Evolutionary conservation across 2,888 invertebrate genomes (phyloP), one percentile per base, ranked within the genome.

Genomic region (Salticus scenicus): DNA sequence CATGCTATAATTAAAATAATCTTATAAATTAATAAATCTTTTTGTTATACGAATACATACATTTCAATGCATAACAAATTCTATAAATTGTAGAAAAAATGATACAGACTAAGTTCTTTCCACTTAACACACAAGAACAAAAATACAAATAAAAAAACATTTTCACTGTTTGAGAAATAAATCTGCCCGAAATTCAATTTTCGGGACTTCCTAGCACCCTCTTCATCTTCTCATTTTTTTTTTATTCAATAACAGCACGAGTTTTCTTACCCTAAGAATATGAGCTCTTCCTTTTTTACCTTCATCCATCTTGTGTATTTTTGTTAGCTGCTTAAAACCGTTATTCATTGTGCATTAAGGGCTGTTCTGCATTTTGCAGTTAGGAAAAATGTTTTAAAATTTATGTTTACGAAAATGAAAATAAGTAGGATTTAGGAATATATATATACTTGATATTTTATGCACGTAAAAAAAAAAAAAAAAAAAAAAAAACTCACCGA

Each of bases 181-280:
- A 82, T 82, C 76, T 82, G 71, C 66, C 64, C 66, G 66, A 71
- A 82, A 82, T 76, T 82, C 82, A 71, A 82, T 82, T 82, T 76
- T 64, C 70, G 10, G 30, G n/a, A 70, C 31, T 74, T 73, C 63
- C 20, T 28, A 27, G 27, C 24, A 70, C 33, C 28, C 37, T 17
- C 47, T 41, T 33, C 57, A 37, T 80, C 31, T 79, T 72, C 30
- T 27, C n/a, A 27, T 47, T 37, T 41, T 63, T 12, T 28, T 28
- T 41, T 70, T 28, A 78, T 66, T 73, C 79, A 81, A 81, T 74
- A 81, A 81, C 74, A 81, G 69, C 74, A 75, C 31, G 24, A 28
- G 42, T 70, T 70, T 69, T 41, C 70, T 74, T 67, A 37, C 64
- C 74, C 57, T 42, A 75, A 81, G 76, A 76, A 76, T 81, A 69